Evolutionary conservation across 2,113 vertebrate genomes (phyloP), one percentile per base, ranked within the genome.

Genomic region (Scatophagus argus): DNA sequence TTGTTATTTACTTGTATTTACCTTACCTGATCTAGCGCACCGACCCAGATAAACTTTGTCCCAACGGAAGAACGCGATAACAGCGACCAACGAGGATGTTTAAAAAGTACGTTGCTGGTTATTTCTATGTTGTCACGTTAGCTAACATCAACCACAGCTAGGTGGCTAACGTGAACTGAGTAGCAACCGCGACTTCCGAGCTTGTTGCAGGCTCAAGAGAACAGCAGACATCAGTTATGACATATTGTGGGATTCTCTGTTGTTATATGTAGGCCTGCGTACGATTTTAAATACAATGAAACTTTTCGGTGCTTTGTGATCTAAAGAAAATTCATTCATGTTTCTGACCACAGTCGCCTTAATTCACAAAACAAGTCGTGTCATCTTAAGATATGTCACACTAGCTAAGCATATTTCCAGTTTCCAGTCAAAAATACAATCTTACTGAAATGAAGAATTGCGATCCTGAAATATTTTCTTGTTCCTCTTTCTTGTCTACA

Each of bases 101-200:
- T 93, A 95, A 95, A 91, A 95, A 95, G 95, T 95, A 92, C 49
- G 94, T 82, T 47, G 38, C 8, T 69, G 3, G 23, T 51, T 61
- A 29, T 82, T 67, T 77, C 19, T 9, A 4, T 79, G 54, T 73
- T 67, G 49, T 39, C 49, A 3, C 27, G 23, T 51, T 85, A 79
- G 84, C 84, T 81, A 58, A n/a, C n/a, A n/a, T n/a, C n/a, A n/a
- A 38, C n/a, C 3, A 5, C 46, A 27, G 74, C 58, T 68, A 64
- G 47, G 19, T 31, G n/a, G 84, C 83, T 84, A 87, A 73, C 0
- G 83, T 72, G 90, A 78, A 75, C 59, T 38, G 54, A 41, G 41
- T 14, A 74, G 63, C 78, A 6, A 4, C 52, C 41, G 5, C 19
- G n/a, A 64, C 6, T 34, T 32, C 8, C 6, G 27, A 74, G 23